Conservation (phyloP, 2,113 vertebrate genomes). For the Patagioenas fasciata region DNA sequence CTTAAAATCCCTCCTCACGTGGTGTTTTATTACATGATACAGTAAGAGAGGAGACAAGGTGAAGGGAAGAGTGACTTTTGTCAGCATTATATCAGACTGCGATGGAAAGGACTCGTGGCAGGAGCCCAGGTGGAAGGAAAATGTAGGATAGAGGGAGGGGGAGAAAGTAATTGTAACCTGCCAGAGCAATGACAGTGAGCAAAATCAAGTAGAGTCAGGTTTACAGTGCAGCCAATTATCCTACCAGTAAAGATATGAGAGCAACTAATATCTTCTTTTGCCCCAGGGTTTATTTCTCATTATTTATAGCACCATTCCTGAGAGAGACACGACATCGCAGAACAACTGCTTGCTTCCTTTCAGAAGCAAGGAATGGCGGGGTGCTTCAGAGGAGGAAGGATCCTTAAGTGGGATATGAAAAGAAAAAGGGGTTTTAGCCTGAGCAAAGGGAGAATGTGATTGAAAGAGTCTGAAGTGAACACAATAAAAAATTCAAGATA, state of each 20-base stretch:
- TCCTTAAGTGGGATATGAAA: not conserved
- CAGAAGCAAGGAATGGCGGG: not conserved
- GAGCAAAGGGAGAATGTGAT: not conserved
- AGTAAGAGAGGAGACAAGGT: not conserved
- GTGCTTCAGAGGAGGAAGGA: not conserved
- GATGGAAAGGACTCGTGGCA: not conserved
- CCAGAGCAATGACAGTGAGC: not conserved
- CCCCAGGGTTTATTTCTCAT: not conserved
- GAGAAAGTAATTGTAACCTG: not conserved
- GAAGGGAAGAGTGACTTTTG: not conserved
- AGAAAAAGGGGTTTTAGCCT: rapidly evolving
- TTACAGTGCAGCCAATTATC: not conserved
- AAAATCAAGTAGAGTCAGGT: not conserved
- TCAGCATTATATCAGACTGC: not conserved
- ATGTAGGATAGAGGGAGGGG: not conserved
- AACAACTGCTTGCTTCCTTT: slow-evolving; percentile 12
- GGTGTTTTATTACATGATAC: not conserved
- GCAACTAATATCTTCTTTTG: not conserved
- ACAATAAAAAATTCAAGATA: not conserved
- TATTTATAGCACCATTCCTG: not conserved
- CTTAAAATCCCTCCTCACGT: not conserved
- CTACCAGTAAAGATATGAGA: slow-evolving; percentile 17
- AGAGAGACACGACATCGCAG: not conserved
- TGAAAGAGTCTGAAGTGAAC: not conserved
- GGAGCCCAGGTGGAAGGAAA: not conserved